Conservation (phyloP, 1,140 invertebrate genomes). For the Lepeophtheirus salmonis region DNA sequence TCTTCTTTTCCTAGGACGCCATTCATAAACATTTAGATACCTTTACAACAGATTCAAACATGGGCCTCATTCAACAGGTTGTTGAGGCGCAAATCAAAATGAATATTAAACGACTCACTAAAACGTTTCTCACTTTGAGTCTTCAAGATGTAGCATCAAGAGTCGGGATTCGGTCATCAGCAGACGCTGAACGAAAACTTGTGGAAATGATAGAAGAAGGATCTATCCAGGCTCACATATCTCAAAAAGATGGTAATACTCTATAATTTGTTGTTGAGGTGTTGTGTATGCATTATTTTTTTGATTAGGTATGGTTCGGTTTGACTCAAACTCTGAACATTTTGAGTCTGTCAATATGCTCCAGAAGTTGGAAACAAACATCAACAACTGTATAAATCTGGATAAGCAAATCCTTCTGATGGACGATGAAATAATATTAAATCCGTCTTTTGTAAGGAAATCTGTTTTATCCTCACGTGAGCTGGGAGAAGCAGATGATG, state of each 20-base stretch:
- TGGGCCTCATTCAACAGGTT: slow-evolving; percentile 47
- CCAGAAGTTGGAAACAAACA: slow-evolving; percentile 54
- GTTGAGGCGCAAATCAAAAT: slow-evolving; percentile 75
- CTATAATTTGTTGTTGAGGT: too few species aligned
- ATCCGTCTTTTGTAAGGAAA: slow-evolving; percentile 64
- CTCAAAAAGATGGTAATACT: slow-evolving; percentile 65
- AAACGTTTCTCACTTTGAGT: slow-evolving; percentile 87
- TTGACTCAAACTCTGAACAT: slow-evolving; percentile 86
- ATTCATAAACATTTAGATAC: neutral
- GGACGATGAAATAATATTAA: slow-evolving; percentile 82
- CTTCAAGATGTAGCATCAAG: slow-evolving; percentile 77
- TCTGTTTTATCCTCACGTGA: neutral
- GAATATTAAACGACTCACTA: slow-evolving; percentile 88
- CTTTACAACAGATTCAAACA: slow-evolving; percentile 43
- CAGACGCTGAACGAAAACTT: slow-evolving; percentile 81
- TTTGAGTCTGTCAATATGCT: slow-evolving; percentile 73
- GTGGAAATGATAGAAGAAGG: slow-evolving; percentile 94
- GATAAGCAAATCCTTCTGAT: slow-evolving; percentile 44
- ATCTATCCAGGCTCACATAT: slow-evolving; percentile 90
- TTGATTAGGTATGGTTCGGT: slow-evolving; percentile 64
- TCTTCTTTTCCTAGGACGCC: neutral
- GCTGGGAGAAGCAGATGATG: neutral
- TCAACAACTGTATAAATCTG: slow-evolving; percentile 24
- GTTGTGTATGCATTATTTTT: too few species aligned
- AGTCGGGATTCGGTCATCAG: slow-evolving; percentile 57